phyloP scores from a whole-genome alignment of 2,797 vertebrate species.

The Ctenosaura bakeri region DNA sequence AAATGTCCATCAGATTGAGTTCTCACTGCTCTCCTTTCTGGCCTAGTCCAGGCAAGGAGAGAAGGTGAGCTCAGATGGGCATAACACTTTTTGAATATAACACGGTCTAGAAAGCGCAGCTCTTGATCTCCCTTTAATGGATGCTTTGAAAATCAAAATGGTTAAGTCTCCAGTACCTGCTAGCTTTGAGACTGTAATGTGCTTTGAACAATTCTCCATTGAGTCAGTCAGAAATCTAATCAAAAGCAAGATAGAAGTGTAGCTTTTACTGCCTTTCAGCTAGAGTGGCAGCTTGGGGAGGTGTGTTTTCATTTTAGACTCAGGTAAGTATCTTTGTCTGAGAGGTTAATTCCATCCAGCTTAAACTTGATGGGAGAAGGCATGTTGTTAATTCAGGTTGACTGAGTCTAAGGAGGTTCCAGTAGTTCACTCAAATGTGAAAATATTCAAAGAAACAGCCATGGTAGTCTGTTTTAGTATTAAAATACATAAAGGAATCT shows the following conservation, averaged over 20 bases:
- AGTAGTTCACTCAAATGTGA: background rate
- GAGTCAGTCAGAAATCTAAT: conserved; percentile 38
- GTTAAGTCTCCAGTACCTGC: conserved; percentile 31
- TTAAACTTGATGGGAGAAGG: background rate
- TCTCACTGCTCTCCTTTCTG: background rate
- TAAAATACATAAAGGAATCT: no score
- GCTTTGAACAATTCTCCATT: conserved; percentile 35
- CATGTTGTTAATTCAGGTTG: background rate
- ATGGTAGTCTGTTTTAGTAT: no score
- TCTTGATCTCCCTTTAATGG: conserved; percentile 76
- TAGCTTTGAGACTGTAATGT: background rate
- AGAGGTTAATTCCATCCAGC: conserved; percentile 24
- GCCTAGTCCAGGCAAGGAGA: background rate
- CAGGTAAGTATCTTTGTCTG: conserved; percentile 16
- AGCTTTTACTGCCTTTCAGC: conserved; percentile 40
- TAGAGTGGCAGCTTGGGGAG: conserved; percentile 12
- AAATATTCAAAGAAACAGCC: background rate
- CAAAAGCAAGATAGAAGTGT: conserved; percentile 37
- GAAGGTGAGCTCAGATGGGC: background rate
- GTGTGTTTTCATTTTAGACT: conserved; percentile 23
- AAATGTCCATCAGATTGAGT: conserved; percentile 29
- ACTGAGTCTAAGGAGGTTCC: background rate
- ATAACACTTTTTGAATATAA: background rate
- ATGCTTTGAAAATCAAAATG: conserved; percentile 47
- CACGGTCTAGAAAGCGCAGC: conserved; percentile 44